Evolutionary conservation across 2,113 vertebrate species (phyloP), one percentile per base, ranked within the genome.

Genomic region (Tupaia chinensis): DNA sequence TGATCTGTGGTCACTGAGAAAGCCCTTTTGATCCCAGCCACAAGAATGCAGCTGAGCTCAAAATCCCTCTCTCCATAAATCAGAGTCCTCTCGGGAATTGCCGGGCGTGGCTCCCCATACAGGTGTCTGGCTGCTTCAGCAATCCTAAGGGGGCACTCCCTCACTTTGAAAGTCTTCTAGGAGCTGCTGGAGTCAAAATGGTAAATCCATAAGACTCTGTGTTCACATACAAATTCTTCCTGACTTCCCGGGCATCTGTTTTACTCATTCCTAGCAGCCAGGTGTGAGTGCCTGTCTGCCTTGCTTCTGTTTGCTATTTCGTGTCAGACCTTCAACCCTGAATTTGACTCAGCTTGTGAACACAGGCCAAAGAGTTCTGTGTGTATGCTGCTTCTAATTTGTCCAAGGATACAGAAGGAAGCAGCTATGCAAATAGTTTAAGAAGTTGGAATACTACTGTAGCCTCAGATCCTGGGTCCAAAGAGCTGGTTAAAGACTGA

Each of bases 261-360:
- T 96, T 97, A 44, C n/a, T 95, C 97, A 96, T 97, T 95, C 88
- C 25, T 27, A 87, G 22, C 76, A 61, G 58, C 91, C 97, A 98
- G 97, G 96, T 98, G 97, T 96, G 93, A 93, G 61, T 29, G 94
- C 80, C 93, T 96, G 93, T 96, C 94, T 93, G 95, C 91, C 32
- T 93, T 79, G 89, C 96, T 98, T 98, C 97, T 98, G 97, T 96
- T 96, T 95, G 94, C 93, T 95, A 81, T 96, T 95, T 89, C n/a
- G 5, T 27, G 89, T 96, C 93, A 91, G 96, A 91, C 91, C 93
- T 93, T 95, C 95, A 94, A 84, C 92, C 89, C 74, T 53, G 84
- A 86, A 89, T 91, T 95, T 94, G 93, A 80, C 87, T 97, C 70
- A 69, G 87, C 87, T 78, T 93, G 22, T 84, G 96, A 96, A 93